Conservation (phyloP, 2,888 invertebrate species). For the Conomelus anceps region DNA sequence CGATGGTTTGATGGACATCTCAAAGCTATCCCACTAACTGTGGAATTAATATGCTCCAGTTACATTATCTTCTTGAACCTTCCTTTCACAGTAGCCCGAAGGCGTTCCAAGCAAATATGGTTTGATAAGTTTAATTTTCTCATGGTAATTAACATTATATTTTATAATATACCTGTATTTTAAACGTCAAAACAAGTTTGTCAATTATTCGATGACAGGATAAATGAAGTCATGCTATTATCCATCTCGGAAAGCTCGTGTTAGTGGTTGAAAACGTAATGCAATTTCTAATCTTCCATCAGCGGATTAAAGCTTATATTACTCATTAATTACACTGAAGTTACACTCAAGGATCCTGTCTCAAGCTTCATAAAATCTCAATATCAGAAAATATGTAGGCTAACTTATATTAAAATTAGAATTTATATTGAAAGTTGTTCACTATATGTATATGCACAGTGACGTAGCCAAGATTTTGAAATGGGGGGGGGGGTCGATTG, state of each 20-base stretch:
- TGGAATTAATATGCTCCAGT: not conserved
- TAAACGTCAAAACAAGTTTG: not conserved
- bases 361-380: no score
- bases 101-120: not conserved
- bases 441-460: no score
- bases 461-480: no score
- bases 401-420: no score
- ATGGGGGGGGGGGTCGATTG: no score
- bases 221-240: not conserved
- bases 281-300: no score
- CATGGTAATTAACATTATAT: not conserved
- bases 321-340: no score
- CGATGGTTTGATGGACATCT: not conserved
- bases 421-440: no score
- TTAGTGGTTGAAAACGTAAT: not conserved
- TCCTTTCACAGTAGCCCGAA: not conserved
- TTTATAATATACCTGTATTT: not conserved
- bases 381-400: no score
- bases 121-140: not conserved
- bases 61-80: not conserved
- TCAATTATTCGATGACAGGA: not conserved
- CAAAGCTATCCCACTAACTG: no score
- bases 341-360: no score
- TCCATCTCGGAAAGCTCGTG: not conserved
- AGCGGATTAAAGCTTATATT: no score